Conservation (phyloP, 2,888 invertebrate genomes). For the Xylophagus ater region DNA sequence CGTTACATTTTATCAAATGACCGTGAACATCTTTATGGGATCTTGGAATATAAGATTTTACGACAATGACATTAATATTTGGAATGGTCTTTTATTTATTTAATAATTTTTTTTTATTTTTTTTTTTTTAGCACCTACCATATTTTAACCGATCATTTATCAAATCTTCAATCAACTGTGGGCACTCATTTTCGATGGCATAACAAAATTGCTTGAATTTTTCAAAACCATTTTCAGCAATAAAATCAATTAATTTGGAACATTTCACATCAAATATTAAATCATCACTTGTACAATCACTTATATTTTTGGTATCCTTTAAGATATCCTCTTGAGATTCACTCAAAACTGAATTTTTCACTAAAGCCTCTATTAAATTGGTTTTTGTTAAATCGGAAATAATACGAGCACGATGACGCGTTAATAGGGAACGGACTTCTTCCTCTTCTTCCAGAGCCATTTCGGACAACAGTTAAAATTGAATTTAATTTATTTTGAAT, state of each 20-base stretch:
- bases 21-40: too few relatives aligned
- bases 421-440: conserved; percentile 48
- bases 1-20: too few relatives aligned
- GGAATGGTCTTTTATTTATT: too few relatives aligned
- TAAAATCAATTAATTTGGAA: conserved; percentile 48
- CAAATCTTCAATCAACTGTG: conserved; percentile 50
- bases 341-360: conserved; percentile 53
- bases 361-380: conserved; percentile 49
- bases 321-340: conserved; percentile 48
- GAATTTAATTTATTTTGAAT: too few relatives aligned
- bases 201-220: conserved; percentile 51
- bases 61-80: too few relatives aligned
- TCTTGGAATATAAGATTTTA: too few relatives aligned
- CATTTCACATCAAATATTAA: conserved; percentile 37
- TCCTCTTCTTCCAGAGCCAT: conserved; percentile 38
- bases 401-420: conserved; percentile 50
- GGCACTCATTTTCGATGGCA: conserved; percentile 51
- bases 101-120: too few relatives aligned
- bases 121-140: too few relatives aligned
- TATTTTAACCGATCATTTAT: conserved; percentile 47
- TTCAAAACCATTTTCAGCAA: conserved; percentile 49
- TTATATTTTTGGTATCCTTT: conserved; percentile 21
- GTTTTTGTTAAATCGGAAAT: conserved; percentile 51
- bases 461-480: background rate
- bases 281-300: background rate